Evolutionary conservation across 2,888 invertebrate species (phyloP).

Genomic region (Caenorhabditis uteleia): DNA sequence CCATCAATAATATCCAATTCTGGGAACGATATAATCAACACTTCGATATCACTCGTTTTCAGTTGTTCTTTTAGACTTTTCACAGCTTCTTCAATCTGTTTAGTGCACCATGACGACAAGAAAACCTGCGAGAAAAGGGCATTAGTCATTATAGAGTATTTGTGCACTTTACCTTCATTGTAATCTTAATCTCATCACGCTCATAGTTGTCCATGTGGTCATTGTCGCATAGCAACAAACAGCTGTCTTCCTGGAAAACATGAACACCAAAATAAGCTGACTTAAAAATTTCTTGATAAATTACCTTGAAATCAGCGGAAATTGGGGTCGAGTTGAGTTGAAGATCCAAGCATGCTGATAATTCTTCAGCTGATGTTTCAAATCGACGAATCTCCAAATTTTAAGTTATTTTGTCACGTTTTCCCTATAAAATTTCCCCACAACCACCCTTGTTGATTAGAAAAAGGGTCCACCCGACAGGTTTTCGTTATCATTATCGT

Average conservation of each 20-base stretch:
- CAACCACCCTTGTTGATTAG: too few species aligned
- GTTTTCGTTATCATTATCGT: constrained; percentile 16
- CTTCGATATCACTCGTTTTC: constrained; percentile 60
- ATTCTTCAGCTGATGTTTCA: constrained; percentile 66
- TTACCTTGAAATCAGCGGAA: constrained; percentile 53
- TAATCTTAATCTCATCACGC: constrained; percentile 68
- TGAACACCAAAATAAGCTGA: neutral
- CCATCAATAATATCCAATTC: constrained; percentile 51
- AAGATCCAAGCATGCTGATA: constrained; percentile 65
- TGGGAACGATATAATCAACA: constrained; percentile 66
- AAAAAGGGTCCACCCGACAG: too few species aligned
- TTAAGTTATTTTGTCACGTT: neutral
- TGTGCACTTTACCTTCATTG: constrained; percentile 57
- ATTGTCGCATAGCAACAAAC: constrained; percentile 61
- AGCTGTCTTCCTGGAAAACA: constrained; percentile 59
- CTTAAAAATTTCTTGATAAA: neutral
- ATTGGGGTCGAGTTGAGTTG: constrained; percentile 59
- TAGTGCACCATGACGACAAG: constrained; percentile 48
- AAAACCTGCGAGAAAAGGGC: constrained; percentile 44
- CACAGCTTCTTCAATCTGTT: constrained; percentile 58
- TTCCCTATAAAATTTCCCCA: constrained; percentile 5
- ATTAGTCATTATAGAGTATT: too few species aligned
- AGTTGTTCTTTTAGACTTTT: constrained; percentile 52
- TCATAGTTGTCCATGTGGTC: constrained; percentile 63
- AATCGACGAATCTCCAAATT: constrained; percentile 44